These are phyloP conservation scores for Smutsia gigantea DNA, from an alignment of 2,797 vertebrate genomes.

Conservation along the genomic window DNA sequence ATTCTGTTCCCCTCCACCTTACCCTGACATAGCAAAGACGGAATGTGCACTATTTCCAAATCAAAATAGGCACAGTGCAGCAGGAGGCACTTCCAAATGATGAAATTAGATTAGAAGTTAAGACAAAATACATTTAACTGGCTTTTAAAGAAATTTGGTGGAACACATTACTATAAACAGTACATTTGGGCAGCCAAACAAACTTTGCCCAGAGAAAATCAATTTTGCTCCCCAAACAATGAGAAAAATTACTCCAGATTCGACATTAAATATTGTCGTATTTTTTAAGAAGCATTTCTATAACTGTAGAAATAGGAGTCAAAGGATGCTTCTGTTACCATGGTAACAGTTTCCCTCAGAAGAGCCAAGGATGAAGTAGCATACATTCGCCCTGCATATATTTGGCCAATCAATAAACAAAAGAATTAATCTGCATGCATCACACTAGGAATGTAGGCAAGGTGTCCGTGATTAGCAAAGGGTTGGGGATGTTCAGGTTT, in stretches of 20 bases:
- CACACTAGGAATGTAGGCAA: conserved; percentile 64
- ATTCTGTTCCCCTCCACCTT: conserved; percentile 56
- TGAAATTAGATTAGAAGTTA: conserved; percentile 81
- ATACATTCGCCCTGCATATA: conserved; percentile 63
- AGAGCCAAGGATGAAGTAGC: conserved; percentile 70
- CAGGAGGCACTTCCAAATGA: conserved; percentile 75
- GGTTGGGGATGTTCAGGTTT: conserved; percentile 31
- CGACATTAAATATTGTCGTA: conserved; percentile 70
- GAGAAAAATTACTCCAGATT: conserved; percentile 78
- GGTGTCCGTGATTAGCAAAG: conserved; percentile 54
- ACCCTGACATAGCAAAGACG: conserved; percentile 66
- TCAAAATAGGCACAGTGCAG: conserved; percentile 69
- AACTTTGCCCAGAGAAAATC: conserved; percentile 78
- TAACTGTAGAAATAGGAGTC: conserved; percentile 77
- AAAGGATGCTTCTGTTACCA: conserved; percentile 66
- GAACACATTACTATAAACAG: conserved; percentile 81
- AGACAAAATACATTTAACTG: conserved; percentile 81
- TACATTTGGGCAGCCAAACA: conserved; percentile 78
- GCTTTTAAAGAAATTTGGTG: conserved; percentile 81
- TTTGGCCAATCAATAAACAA: conserved; percentile 75
- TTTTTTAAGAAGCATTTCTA: conserved; percentile 71
- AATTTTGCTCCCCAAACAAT: conserved; percentile 66
- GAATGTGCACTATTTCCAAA: conserved; percentile 71
- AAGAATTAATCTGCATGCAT: conserved; percentile 73
- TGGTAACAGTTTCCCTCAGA: conserved; percentile 68